Percentiles rank a stretch among this genome's conserved stretches.
Conservation (phyloP, 2,888 invertebrate species). For the Drosophila paramelanica region DNA sequence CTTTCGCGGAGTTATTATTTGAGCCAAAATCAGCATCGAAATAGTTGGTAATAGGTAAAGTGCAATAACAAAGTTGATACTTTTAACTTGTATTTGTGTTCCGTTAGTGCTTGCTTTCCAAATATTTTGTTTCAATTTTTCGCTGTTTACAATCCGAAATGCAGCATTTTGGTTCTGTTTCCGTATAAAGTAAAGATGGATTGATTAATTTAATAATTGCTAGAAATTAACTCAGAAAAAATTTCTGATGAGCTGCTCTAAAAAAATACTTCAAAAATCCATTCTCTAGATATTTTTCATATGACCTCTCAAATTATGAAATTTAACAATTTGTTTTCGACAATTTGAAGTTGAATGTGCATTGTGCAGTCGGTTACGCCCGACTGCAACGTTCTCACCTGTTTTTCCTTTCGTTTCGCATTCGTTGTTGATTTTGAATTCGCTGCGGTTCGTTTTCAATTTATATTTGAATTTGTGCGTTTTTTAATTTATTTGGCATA, state of each 20-base stretch:
- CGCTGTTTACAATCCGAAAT: too few species aligned
- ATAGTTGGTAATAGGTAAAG: not conserved
- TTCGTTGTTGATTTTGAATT: not conserved
- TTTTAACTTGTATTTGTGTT: not conserved
- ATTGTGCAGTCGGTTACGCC: not conserved
- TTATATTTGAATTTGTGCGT: not conserved
- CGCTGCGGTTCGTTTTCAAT: not conserved
- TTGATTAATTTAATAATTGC: too few species aligned
- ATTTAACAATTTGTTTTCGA: too few species aligned
- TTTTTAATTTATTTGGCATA: not conserved
- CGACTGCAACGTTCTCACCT: not conserved
- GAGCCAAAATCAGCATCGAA: not conserved
- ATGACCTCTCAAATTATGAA: too few species aligned
- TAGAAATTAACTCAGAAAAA: too few species aligned
- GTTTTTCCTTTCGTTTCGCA: not conserved
- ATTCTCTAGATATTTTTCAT: too few species aligned
- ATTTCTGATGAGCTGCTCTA: too few species aligned
- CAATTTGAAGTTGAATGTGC: too few species aligned
- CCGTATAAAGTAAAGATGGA: too few species aligned
- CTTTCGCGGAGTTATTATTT: not conserved
- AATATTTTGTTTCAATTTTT: not conserved
- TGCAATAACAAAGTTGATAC: not conserved
- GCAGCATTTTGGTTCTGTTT: too few species aligned
- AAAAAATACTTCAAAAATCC: too few species aligned
- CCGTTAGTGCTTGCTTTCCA: not conserved